phyloP scores from a whole-genome alignment of 2,113 vertebrate species.

The Scomber scombrus region DNA sequence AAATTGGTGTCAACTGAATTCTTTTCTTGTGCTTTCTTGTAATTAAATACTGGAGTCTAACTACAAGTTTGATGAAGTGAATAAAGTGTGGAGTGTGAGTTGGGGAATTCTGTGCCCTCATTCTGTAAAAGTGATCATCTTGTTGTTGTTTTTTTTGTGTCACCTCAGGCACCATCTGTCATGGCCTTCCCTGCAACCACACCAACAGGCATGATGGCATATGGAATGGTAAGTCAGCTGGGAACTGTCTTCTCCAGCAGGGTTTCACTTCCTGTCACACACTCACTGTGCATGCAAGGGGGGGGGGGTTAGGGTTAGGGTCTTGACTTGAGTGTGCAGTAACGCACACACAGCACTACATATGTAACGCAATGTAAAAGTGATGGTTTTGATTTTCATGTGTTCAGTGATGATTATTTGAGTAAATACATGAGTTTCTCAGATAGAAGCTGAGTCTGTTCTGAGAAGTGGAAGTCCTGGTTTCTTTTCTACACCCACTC shows the following conservation, averaged over 20 bases:
- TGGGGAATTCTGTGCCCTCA: conserved; percentile 21
- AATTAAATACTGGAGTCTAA: background rate
- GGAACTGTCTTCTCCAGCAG: background rate
- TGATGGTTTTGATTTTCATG: too few relatives aligned
- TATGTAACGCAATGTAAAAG: background rate
- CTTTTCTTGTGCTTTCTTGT: background rate
- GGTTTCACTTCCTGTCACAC: background rate
- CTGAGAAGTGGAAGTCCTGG: too few relatives aligned
- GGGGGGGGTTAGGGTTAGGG: too few relatives aligned
- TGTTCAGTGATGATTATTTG: too few relatives aligned
- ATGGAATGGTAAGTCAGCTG: conserved; percentile 90
- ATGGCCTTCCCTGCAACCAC: conserved; percentile 97
- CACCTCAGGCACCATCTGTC: conserved; percentile 91
- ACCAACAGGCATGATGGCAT: conserved; percentile 95
- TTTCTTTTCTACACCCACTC: too few relatives aligned
- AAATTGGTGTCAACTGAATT: background rate
- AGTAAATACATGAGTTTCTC: too few relatives aligned
- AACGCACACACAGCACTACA: too few relatives aligned
- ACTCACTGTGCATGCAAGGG: too few relatives aligned
- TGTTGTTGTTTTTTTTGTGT: conserved; percentile 47
- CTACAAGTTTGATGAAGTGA: too few relatives aligned
- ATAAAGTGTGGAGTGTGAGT: background rate
- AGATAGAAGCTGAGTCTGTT: too few relatives aligned
- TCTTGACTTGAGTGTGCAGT: too few relatives aligned
- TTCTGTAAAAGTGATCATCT: conserved; percentile 38